These are phyloP conservation scores for Opisthocomus hoazin DNA, from an alignment of 2,113 vertebrate genomes.

Conservation along the genomic window DNA sequence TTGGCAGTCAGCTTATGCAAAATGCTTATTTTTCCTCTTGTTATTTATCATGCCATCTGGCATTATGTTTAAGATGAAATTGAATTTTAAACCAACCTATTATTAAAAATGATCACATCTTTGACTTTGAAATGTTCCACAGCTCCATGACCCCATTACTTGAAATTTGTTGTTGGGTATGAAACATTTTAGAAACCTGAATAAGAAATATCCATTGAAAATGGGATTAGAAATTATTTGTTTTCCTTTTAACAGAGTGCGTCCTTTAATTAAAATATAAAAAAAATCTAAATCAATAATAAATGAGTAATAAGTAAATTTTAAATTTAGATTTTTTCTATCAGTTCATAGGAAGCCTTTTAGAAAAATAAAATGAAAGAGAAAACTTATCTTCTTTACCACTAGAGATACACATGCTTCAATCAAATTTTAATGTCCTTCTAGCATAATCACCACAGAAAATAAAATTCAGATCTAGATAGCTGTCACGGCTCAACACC, in stretches of 20 bases:
- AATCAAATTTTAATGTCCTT: background rate
- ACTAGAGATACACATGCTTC: background rate
- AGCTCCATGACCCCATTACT: background rate
- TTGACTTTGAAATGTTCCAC: background rate
- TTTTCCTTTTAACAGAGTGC: background rate
- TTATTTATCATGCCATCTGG: conserved; percentile 41
- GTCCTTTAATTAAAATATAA: background rate
- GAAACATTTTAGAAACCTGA: background rate
- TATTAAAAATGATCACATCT: background rate
- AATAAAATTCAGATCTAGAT: background rate
- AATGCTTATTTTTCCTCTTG: conserved; percentile 12
- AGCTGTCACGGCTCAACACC: too few relatives aligned
- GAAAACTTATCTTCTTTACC: background rate
- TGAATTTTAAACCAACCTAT: conserved; percentile 7
- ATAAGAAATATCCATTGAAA: background rate
- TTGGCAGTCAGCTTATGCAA: background rate
- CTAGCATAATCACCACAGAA: background rate
- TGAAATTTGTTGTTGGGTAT: background rate
- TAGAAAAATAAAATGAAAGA: too few relatives aligned
- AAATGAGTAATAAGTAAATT: background rate
- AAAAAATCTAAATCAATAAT: background rate
- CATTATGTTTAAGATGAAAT: conserved; percentile 1
- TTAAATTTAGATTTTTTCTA: background rate
- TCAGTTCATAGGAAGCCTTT: background rate
- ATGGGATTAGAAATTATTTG: background rate